Conservation (phyloP, 2,888 invertebrate species). For the Diogma glabrata region DNA sequence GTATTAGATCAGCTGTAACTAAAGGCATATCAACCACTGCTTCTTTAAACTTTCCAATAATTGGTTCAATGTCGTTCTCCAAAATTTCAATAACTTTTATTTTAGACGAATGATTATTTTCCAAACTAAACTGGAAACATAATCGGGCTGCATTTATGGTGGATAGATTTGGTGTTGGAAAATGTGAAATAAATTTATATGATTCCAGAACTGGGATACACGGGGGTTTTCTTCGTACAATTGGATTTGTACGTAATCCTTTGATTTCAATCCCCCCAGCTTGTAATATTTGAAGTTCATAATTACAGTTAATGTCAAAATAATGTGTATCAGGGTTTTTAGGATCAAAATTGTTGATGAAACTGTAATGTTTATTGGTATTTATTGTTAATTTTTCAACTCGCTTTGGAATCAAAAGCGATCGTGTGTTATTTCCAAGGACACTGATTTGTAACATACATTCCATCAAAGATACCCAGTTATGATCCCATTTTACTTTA, state of each 20-base stretch:
- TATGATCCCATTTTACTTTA: slow-evolving; percentile 54
- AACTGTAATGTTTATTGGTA: slow-evolving; percentile 33
- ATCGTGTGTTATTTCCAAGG: slow-evolving; percentile 53
- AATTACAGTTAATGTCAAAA: slow-evolving; percentile 20
- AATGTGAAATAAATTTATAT: slow-evolving; percentile 59
- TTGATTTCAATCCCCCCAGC: slow-evolving; percentile 68
- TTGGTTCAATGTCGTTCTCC: slow-evolving; percentile 36
- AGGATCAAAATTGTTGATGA: not conserved
- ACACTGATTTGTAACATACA: slow-evolving; percentile 77
- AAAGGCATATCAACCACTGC: slow-evolving; percentile 55
- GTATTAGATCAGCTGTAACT: slow-evolving; percentile 51
- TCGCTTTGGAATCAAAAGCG: slow-evolving; percentile 62
- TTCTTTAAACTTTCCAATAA: slow-evolving; percentile 44
- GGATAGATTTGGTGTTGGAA: slow-evolving; percentile 24
- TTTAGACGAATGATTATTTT: slow-evolving; percentile 42
- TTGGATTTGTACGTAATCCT: slow-evolving; percentile 64
- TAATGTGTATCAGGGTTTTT: slow-evolving; percentile 22
- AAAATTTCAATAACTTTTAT: not conserved
- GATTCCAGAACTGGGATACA: slow-evolving; percentile 65
- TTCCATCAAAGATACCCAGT: slow-evolving; percentile 84
- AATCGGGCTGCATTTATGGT: slow-evolving; percentile 43
- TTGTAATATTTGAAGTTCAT: slow-evolving; percentile 33
- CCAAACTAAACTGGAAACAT: slow-evolving; percentile 57
- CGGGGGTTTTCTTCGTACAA: slow-evolving; percentile 53
- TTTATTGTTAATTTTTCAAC: slow-evolving; percentile 59